phyloP scores from a whole-genome alignment of 2,888 invertebrate genomes.

The Nebria salina region DNA sequence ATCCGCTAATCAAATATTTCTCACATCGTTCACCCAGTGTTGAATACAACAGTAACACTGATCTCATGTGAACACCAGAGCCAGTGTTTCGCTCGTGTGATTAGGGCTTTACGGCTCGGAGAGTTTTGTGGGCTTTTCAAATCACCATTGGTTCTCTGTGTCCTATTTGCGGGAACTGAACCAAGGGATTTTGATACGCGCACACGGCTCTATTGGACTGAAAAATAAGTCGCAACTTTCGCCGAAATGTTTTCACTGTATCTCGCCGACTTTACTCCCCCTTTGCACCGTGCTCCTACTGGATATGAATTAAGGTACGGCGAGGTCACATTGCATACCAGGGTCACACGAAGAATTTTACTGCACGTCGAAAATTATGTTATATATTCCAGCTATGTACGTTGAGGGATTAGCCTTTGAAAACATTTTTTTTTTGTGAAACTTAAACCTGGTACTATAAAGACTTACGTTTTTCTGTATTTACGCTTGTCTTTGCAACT shows the following conservation, averaged over 20 bases:
- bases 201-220: neutral
- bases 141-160: neutral
- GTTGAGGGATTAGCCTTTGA: neutral
- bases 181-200: neutral
- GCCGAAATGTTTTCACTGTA: neutral
- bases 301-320: neutral
- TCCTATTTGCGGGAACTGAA: neutral
- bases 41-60: neutral
- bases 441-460: too few species aligned
- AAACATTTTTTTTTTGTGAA: too few species aligned
- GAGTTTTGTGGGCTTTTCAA: slow-evolving; percentile 1
- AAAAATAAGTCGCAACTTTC: neutral
- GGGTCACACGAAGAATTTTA: neutral
- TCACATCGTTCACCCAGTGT: neutral
- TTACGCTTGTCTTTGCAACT: too few species aligned
- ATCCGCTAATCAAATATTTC: neutral
- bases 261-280: neutral
- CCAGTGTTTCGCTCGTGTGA: neutral
- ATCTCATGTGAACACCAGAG: neutral
- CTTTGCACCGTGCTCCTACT: too few species aligned
- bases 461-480: too few species aligned
- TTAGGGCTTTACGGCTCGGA: neutral
- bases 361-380: neutral
- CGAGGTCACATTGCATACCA: neutral
- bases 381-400: neutral